A percentile compares a stretch with the other conserved stretches of the same genome.
Evolutionary conservation across 2,888 invertebrate species (phyloP).

Genomic region (Brenthis ino): DNA sequence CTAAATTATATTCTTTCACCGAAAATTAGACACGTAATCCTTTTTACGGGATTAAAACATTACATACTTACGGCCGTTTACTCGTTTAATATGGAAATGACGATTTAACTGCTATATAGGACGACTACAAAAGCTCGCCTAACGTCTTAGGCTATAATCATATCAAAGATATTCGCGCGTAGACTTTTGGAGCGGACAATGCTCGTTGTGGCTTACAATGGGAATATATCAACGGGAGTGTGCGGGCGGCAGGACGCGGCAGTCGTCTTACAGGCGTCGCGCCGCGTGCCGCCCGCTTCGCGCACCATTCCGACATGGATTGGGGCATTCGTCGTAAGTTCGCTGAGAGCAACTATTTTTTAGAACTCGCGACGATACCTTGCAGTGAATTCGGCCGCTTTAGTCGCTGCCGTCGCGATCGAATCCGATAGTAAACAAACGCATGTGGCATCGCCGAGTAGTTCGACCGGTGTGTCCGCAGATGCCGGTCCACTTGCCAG

Average conservation of each 20-base stretch:
- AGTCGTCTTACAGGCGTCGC: constrained; percentile 75
- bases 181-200: constrained; percentile 55
- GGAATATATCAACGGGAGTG: constrained; percentile 57
- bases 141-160: constrained; percentile 18
- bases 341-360: constrained; percentile 50
- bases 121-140: background rate
- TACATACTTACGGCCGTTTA: too few species aligned
- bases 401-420: constrained; percentile 55
- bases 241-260: constrained; percentile 75
- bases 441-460: constrained; percentile 73
- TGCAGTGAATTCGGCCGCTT: constrained; percentile 39
- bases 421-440: constrained; percentile 79
- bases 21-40: too few species aligned
- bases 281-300: constrained; percentile 64
- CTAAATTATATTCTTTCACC: too few species aligned
- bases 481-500: constrained; percentile 74
- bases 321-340: constrained; percentile 82
- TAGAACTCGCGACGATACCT: constrained; percentile 40
- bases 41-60: too few species aligned
- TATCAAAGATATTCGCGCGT: constrained; percentile 34
- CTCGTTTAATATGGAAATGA: background rate
- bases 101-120: background rate
- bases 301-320: constrained; percentile 69
- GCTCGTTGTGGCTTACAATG: constrained; percentile 58
- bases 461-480: constrained; percentile 78